Evolutionary conservation across 2,888 invertebrate genomes (phyloP).

Genomic region (Exephanes ischioxanthus): DNA sequence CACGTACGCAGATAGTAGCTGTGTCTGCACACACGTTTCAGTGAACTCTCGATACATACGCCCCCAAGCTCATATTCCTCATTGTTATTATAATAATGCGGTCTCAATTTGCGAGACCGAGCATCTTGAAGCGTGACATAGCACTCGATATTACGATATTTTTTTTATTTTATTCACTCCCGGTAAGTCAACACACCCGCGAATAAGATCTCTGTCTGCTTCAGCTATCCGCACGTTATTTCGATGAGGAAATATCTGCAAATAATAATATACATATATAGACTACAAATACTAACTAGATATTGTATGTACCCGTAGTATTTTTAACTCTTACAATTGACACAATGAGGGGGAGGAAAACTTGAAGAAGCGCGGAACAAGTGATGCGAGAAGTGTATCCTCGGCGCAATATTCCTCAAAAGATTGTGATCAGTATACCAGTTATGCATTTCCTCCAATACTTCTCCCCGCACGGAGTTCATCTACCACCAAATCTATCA

Average conservation of each 20-base stretch:
- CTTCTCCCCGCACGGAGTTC: not conserved
- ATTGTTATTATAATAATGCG: conserved; percentile 28
- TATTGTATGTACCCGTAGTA: not conserved
- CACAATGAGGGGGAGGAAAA: not conserved
- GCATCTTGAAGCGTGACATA: not conserved
- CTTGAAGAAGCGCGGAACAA: not conserved
- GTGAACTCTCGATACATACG: conserved; percentile 1
- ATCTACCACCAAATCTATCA: not conserved
- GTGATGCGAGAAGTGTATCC: not conserved
- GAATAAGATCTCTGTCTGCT: not conserved
- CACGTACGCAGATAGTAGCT: not conserved
- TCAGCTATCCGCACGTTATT: conserved; percentile 3
- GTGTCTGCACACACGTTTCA: not conserved
- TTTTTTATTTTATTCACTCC: conserved; percentile 10
- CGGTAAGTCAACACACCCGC: not conserved
- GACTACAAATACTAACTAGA: not conserved
- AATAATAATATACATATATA: conserved; percentile 18
- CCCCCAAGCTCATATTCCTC: not conserved
- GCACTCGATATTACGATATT: not conserved
- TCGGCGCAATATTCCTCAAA: not conserved
- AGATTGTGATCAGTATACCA: conserved; percentile 7
- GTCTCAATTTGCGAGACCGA: conserved; percentile 20
- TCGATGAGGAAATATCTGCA: conserved; percentile 22
- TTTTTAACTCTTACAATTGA: not conserved
- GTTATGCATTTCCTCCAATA: not conserved